A percentile compares a stretch with the other conserved stretches of the same genome.
Evolutionary conservation across 2,113 vertebrate genomes (phyloP).

Genomic region (Isurus oxyrinchus): DNA sequence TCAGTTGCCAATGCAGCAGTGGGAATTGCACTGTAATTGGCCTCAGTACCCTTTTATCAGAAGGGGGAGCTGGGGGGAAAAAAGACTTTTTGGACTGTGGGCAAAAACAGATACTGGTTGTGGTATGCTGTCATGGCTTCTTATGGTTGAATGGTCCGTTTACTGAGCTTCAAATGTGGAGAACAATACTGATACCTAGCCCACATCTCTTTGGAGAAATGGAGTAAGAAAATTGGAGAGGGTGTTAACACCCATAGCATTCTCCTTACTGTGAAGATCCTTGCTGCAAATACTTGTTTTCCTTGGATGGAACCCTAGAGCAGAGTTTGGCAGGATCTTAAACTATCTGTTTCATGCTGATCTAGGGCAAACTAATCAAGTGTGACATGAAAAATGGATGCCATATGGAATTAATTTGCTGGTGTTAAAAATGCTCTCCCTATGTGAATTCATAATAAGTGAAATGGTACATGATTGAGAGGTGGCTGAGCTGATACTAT

Average conservation of each 20-base stretch:
- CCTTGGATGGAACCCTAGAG: not conserved
- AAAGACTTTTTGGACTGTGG: no score
- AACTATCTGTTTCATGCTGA: not conserved
- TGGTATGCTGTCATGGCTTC: no score
- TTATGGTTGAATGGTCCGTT: no score
- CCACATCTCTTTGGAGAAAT: not conserved
- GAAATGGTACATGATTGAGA: not conserved
- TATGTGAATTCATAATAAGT: not conserved
- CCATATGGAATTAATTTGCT: not conserved
- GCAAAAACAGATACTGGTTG: no score
- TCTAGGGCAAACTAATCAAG: not conserved
- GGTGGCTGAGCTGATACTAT: no score
- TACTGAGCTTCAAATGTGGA: no score
- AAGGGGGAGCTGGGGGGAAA: no score
- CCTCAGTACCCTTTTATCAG: no score
- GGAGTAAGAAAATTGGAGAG: not conserved
- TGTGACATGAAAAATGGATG: not conserved
- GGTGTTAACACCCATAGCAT: not conserved
- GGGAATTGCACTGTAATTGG: no score
- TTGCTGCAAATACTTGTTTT: not conserved
- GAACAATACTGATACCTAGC: not conserved
- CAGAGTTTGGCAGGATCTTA: no score
- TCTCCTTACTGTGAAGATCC: not conserved
- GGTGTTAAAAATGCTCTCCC: not conserved
- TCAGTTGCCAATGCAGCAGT: no score